These are phyloP conservation scores for Chalcis sispes DNA, from an alignment of 2,888 invertebrate genomes.

Conservation along the genomic window DNA sequence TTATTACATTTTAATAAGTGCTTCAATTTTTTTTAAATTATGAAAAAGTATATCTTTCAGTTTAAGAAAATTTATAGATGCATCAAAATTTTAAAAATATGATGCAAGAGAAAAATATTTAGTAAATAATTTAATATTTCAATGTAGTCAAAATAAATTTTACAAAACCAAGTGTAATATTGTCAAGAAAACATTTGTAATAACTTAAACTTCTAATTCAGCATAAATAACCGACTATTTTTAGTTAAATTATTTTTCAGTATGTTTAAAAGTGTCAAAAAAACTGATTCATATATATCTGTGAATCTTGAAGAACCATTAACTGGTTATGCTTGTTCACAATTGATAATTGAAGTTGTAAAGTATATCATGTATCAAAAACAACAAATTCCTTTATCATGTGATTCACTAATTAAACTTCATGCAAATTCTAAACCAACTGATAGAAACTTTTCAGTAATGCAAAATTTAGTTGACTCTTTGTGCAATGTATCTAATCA, in stretches of 20 bases:
- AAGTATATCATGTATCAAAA: constrained; percentile 76
- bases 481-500: constrained; percentile 66
- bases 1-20: neutral
- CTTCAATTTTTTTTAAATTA: too few relatives aligned
- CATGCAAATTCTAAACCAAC: constrained; percentile 66
- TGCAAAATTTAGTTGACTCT: constrained; percentile 64
- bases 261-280: constrained; percentile 63
- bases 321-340: constrained; percentile 72
- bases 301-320: constrained; percentile 72
- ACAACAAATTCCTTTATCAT: constrained; percentile 75
- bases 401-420: constrained; percentile 69
- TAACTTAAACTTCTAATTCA: neutral
- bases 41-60: neutral
- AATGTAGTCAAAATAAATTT: too few relatives aligned
- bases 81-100: neutral
- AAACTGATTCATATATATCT: constrained; percentile 64
- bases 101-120: neutral
- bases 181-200: neutral
- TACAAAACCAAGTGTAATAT: neutral
- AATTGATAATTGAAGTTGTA: constrained; percentile 72
- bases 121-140: neutral
- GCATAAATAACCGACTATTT: neutral
- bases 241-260: constrained; percentile 30
- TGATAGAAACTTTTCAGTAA: constrained; percentile 65
- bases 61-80: too few relatives aligned